Evolutionary conservation across 1,140 invertebrate genomes (phyloP), one percentile per base, ranked within the genome.

Genomic region (Ruditapes philippinarum): DNA sequence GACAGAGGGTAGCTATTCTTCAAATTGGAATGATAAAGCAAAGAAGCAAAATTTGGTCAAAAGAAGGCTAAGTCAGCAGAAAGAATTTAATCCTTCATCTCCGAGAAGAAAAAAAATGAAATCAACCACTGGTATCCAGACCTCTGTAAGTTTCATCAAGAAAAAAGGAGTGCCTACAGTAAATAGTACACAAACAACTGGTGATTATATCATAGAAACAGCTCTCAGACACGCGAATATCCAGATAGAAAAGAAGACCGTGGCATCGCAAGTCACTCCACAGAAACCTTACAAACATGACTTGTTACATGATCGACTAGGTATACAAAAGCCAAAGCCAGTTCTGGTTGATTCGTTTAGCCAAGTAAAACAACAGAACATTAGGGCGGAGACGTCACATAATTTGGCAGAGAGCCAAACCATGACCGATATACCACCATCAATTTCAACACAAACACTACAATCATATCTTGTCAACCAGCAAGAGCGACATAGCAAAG

Each of bases 61-160:
- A 28, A 42, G 73, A 31, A 76, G 73, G 19, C 25, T n/a, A 7
- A 76, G 73, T 40, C 42, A 9, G 25, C 42, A 28, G 9, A 45
- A 51, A 7, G 60, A 83, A 22, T 12, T 42, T 12, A 82, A 68
- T n/a, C 31, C 83, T 0, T 36, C 45, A n/a, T 76, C 74, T 45
- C 84, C 84, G 31, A 82, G 45, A 68, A 73, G 78, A 51, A 81
- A 81, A 78, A 88, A 88, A 74, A 70, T 82, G 79, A 88, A 82
- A 57, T 88, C 79, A 45, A 33, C 87, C 9, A 88, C 87, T n/a
- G 87, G 87, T n/a, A 88, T 88, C 31, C 87, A 88, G 45, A 88
- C 87, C 1, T 73, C 87, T 9, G 79, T 88, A 9, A 81, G 78
- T 54, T 57, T 88, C 17, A 82, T 68, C 0, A 68, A 49, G n/a